Conservation (phyloP, 1,140 invertebrate genomes). For the Papilio machaon region DNA sequence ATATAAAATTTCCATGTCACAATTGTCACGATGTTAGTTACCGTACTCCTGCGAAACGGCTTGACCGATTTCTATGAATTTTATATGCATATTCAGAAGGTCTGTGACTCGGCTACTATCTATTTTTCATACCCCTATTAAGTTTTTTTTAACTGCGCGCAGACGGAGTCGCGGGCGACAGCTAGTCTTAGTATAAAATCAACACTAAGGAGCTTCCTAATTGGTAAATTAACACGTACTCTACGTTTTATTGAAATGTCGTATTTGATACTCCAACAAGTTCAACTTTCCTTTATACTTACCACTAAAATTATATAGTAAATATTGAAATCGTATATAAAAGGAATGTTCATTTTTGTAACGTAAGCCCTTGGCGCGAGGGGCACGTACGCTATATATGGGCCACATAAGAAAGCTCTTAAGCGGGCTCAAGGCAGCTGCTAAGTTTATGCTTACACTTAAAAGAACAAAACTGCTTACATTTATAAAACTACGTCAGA, state of each 20-base stretch:
- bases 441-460: slow-evolving; percentile 26
- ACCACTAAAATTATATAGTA: background rate
- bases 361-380: background rate
- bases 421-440: slow-evolving; percentile 3
- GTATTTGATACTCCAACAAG: background rate
- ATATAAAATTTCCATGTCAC: no score
- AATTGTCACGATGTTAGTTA: no score
- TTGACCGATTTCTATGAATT: no score
- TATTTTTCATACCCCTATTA: no score
- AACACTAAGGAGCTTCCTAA: no score
- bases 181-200: background rate
- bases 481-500: background rate
- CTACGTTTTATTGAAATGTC: no score
- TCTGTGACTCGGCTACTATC: no score
- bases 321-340: slow-evolving; percentile 1
- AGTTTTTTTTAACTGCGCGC: no score
- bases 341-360: slow-evolving; percentile 16
- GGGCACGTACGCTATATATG: slow-evolving; percentile 22
- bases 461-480: slow-evolving; percentile 15
- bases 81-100: no score
- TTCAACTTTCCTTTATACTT: background rate
- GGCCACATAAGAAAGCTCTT: slow-evolving; percentile 26
- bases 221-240: no score
- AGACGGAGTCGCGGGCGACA: no score
- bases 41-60: no score